Evolutionary conservation across 1,140 invertebrate genomes (phyloP), one percentile per base, ranked within the genome.

Genomic region (Drosophila ironensis): DNA sequence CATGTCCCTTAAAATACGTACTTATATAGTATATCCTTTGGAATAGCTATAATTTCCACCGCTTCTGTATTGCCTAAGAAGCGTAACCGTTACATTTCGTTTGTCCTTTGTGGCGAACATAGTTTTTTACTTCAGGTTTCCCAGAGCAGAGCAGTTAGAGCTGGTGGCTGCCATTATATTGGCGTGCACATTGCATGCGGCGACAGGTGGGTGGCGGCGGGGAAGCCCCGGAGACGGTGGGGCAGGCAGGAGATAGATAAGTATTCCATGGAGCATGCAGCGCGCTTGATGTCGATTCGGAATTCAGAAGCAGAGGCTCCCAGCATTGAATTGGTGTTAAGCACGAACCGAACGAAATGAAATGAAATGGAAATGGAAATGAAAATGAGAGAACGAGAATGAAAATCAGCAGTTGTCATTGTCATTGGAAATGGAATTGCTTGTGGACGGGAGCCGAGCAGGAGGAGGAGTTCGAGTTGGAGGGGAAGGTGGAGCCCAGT

Each of bases 261-360:
- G 60, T 76, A 64, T 76, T 67, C 72, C 76, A 75, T 72, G 72
- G 50, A 67, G 70, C 69, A 57, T 54, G 38, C 54, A 56, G 66
- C 47, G 50, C 30, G 57, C 61, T 56, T 51, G 78, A 66, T 81
- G 76, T 81, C 71, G 74, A 77, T 68, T 68, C 11, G 56, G 53
- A 63, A 33, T 42, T 60, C 51, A 28, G 28, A 33, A 33, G 14
- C 30, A 33, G 52, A 57, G 56, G 56, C 50, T 72, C 59, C 70
- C 60, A 68, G 74, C 68, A 78, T 82, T 76, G 78, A 82, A 82
- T 86, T 86, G 80, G 80, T 86, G 81, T 86, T 86, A 80, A 86
- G 80, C 80, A 86, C 80, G 80, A 86, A 86, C 71, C 45, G 60
- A 81, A 77, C 50, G 71, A 64, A 76, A 70, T 80, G 37, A 67